Evolutionary conservation across 2,797 vertebrate genomes (phyloP), one percentile per base, ranked within the genome.

Genomic region (Pantherophis alleghaniensis): DNA sequence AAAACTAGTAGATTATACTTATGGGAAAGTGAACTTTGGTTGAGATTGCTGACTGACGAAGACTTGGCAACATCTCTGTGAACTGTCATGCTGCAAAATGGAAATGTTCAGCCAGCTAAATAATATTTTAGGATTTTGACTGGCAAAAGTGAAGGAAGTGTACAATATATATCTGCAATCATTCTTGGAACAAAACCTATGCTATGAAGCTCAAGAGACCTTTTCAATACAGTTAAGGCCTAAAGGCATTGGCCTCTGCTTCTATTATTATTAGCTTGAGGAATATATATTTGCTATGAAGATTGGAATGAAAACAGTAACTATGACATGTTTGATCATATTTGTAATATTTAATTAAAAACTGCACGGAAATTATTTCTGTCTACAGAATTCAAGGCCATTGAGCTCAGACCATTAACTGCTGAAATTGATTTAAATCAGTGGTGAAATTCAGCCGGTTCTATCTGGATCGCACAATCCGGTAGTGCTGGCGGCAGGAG

Each of bases 91-190:
- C 94, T 22, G 1, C 93, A 95, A 94, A 96, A 94, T n/a, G 0
- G 94, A 91, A 93, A 87, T 94, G 92, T 96, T 93, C 90, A 95
- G 91, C 87, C 95, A 96, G 56, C 91, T 95, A 37, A 93, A 95
- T 92, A 96, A 91, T 92, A 96, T 96, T 96, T 95, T 94, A 90
- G 94, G 94, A 94, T 87, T 96, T 96, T 92, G 87, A 92, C 92
- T 91, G 93, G 93, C 5, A 0, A 95, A 94, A 95, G 94, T 69
- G 86, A 94, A 96, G 88, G 95, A 95, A 96, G 95, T 88, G 86
- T 95, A 95, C 14, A 96, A 96, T 96, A 93, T 95, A 96, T 95
- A 96, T 96, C 96, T 97, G 92, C 92, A 95, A 91, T 95, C 94
- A 94, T 79, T 90, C n/a, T 96, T 96, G 95, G 92, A 96, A 97